Conservation (phyloP, 1,140 invertebrate species). For the Drosophila ambigua region DNA sequence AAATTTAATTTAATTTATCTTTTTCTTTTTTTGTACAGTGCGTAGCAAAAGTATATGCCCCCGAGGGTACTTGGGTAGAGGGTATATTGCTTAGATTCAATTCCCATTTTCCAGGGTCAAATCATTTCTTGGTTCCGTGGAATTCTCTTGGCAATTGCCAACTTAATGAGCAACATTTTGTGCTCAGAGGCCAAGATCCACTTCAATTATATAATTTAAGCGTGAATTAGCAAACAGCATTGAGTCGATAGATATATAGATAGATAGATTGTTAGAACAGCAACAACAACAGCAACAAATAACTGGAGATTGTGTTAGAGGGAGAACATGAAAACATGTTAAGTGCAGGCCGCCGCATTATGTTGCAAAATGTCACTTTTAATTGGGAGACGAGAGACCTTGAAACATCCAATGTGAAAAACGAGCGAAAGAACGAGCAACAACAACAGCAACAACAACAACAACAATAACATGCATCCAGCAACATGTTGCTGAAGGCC, state of each 20-base stretch:
- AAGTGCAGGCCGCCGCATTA: conserved; percentile 77
- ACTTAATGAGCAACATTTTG: conserved; percentile 72
- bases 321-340: conserved; percentile 75
- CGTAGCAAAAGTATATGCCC: too few relatives aligned
- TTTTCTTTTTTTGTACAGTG: too few relatives aligned
- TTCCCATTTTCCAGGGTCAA: conserved; percentile 29
- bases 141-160: conserved; percentile 64
- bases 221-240: conserved; percentile 60
- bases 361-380: conserved; percentile 82
- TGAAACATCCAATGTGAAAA: conserved; percentile 81
- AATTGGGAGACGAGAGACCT: conserved; percentile 80
- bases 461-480: conserved; percentile 22
- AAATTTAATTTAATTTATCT: too few relatives aligned
- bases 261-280: conserved; percentile 16
- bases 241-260: conserved; percentile 7
- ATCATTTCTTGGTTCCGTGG: conserved; percentile 34
- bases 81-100: too few relatives aligned
- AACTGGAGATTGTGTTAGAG: conserved; percentile 24
- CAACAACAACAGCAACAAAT: conserved; percentile 32
- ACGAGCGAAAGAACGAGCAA: conserved; percentile 75
- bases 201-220: conserved; percentile 80
- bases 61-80: too few relatives aligned
- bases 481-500: conserved; percentile 68
- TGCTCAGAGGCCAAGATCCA: conserved; percentile 58
- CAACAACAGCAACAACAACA: conserved; percentile 41